A percentile compares a stretch with the other conserved stretches of the same genome.
phyloP scores from a whole-genome alignment of 2,888 invertebrate genomes.

The Tridacna crocea region DNA sequence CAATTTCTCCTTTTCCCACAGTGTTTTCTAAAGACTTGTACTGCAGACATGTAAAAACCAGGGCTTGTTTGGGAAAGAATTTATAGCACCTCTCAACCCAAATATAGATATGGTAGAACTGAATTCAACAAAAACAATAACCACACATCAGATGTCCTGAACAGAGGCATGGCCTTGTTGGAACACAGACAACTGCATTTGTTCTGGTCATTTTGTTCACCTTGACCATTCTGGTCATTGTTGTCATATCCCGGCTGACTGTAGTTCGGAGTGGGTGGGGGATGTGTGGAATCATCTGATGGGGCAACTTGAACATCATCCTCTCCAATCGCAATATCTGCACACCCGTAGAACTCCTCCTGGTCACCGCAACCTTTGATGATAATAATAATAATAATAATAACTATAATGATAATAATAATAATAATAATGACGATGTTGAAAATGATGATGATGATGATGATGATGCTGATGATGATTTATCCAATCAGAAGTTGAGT shows the following conservation, averaged over 20 bases:
- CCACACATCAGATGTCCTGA: no score
- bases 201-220: background rate
- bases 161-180: background rate
- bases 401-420: no score
- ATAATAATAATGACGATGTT: background rate
- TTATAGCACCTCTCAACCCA: no score
- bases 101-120: no score
- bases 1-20: no score
- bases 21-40: no score
- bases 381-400: background rate
- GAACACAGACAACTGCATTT: conserved; percentile 7
- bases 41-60: no score
- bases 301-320: background rate
- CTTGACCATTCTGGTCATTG: background rate
- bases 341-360: conserved; percentile 16
- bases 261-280: background rate
- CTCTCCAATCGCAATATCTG: conserved; percentile 6
- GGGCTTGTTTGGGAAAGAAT: no score
- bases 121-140: no score
- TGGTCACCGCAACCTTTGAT: background rate
- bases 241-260: background rate
- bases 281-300: background rate
- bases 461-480: background rate
- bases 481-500: no score
- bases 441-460: background rate